Evolutionary conservation across 2,888 invertebrate genomes (phyloP).

Genomic region (Dexiosoma caninum): DNA sequence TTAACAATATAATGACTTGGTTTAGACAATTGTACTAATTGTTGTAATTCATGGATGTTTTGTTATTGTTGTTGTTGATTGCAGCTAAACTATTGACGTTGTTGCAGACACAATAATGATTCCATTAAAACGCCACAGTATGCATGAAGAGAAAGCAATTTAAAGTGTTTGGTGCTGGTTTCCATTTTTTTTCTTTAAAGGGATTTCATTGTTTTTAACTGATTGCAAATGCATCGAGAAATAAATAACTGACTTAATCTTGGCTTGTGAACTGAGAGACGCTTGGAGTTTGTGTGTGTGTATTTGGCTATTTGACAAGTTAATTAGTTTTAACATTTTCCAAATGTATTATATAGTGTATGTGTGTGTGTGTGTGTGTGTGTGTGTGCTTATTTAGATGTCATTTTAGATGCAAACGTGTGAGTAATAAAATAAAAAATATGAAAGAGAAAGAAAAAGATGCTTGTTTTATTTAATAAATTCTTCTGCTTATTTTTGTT

Average conservation of each 20-base stretch:
- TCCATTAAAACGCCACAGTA: neutral
- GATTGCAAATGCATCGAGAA: neutral
- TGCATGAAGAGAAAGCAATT: neutral
- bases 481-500: too few relatives aligned
- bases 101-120: conserved; percentile 9
- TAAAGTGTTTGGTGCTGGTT: neutral
- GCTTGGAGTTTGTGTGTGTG: conserved; percentile 39
- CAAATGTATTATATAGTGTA: too few relatives aligned
- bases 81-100: conserved; percentile 13
- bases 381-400: too few relatives aligned
- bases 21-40: conserved; percentile 63
- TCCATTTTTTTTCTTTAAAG: neutral
- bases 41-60: conserved; percentile 59
- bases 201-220: conserved; percentile 17
- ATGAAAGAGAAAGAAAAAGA: too few relatives aligned
- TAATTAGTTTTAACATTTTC: conserved; percentile 34
- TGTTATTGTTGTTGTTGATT: too few relatives aligned
- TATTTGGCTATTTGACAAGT: conserved; percentile 51
- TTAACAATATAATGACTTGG: conserved; percentile 64
- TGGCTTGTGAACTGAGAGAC: neutral
- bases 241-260: conserved; percentile 6
- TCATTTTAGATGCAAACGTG: too few relatives aligned
- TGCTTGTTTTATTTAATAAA: too few relatives aligned
- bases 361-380: too few relatives aligned
- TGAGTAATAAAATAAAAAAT: too few relatives aligned